Evolutionary conservation across 2,113 vertebrate genomes (phyloP).

Genomic region (Bubo bubo): DNA sequence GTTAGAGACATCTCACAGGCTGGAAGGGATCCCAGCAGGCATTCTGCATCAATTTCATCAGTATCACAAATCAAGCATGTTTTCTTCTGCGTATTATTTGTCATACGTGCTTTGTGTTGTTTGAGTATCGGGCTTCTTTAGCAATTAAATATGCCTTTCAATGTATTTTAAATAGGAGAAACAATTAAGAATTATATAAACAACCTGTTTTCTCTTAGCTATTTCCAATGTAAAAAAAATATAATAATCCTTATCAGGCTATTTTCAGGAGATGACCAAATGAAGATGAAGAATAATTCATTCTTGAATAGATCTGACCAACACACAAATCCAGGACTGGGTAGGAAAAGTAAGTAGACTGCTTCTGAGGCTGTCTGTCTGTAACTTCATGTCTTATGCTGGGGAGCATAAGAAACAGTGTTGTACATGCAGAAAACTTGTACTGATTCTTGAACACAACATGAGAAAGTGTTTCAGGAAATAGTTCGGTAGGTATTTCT

Average conservation of each 20-base stretch:
- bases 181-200: not conserved
- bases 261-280: not conserved
- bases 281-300: not conserved
- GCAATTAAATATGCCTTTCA: not conserved
- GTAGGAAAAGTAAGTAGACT: not conserved
- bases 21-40: not conserved
- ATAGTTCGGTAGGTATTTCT: not conserved
- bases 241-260: not conserved
- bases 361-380: not conserved
- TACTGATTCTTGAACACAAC: not conserved
- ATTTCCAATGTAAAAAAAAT: not conserved
- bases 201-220: not conserved
- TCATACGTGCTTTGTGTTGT: not conserved
- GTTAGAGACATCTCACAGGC: not conserved
- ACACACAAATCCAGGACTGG: not conserved
- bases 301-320: not conserved
- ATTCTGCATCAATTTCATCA: not conserved
- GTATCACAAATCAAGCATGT: conserved; percentile 7
- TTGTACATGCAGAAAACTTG: not conserved
- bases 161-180: not conserved
- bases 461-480: not conserved
- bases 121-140: not conserved
- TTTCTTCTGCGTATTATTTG: not conserved
- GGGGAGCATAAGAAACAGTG: not conserved
- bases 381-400: not conserved